Evolutionary conservation across 2,888 invertebrate species (phyloP), one percentile per base, ranked within the genome.

Genomic region (Drosophila cognata): DNA sequence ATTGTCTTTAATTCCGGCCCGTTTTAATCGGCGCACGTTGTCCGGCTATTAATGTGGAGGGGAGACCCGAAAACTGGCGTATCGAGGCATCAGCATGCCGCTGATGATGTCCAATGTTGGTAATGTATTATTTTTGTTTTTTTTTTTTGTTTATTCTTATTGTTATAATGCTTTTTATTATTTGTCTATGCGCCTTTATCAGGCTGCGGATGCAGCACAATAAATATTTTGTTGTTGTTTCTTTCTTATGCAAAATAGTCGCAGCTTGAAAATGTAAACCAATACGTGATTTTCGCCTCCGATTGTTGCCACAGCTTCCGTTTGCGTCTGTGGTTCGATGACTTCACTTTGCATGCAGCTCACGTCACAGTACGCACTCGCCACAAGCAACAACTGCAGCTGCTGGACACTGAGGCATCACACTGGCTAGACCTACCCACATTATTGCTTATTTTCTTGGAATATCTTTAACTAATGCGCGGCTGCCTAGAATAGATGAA

Each of bases 171-270:
- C 0, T 41, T n/a, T 59, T 53, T 76, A 46, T 46, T 29, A 56
- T 67, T 81, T 71, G 51, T 67, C 43, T 59, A 41, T 11, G 64
- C 69, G 71, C 64, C 85, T 85, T 88, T 57, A 48, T 59, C 56
- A 64, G 66, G 29, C 38, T 10, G 50, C 21, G 21, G 2, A 1
- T 43, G 38, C 21, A 43, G 60, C 59, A 69, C 71, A 79, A 79
- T 84, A 59, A 68, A 72, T 68, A 74, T 78, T 16, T 84, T 21
- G 21, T 21, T 21, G 68, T 82, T 78, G 58, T 61, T 74, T 77
- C 64, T 82, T 85, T 85, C 76, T 88, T 68, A 88, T 85, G 89
- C 81, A 70, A 85, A 85, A 71, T 76, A 74, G 50, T 62, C 60
- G 55, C 38, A 36, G 18, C 29, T 31, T 60, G 28, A 33, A 76